phyloP scores from a whole-genome alignment of 2,888 invertebrate species.

The Melolontha melolontha region DNA sequence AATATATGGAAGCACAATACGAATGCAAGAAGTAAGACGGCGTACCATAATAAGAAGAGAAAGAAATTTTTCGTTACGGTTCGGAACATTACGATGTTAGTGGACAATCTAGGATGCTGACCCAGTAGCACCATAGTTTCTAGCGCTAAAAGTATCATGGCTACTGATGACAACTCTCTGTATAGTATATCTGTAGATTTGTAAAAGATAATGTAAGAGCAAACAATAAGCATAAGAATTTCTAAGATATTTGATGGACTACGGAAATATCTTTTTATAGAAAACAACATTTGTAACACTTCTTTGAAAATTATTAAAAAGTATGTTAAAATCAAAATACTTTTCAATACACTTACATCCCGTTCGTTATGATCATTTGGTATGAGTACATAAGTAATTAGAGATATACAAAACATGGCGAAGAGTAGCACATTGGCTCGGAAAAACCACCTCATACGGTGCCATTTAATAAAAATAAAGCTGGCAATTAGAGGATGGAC shows the following conservation, averaged over 20 bases:
- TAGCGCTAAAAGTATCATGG: conserved; percentile 80
- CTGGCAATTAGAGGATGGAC: conserved; percentile 85
- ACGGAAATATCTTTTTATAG: conserved; percentile 74
- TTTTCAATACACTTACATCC: too few relatives aligned
- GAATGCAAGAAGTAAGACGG: conserved; percentile 84
- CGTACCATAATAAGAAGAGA: conserved; percentile 83
- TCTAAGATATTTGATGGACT: conserved; percentile 84
- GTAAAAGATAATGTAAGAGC: conserved; percentile 72
- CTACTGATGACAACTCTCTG: conserved; percentile 78
- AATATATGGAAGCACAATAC: conserved; percentile 84
- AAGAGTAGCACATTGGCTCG: conserved; percentile 81
- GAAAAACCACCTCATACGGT: conserved; percentile 79
- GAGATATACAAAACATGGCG: conserved; percentile 70
- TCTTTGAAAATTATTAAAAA: conserved; percentile 75
- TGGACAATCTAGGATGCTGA: conserved; percentile 82
- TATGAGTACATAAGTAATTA: neutral
- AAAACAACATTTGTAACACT: conserved; percentile 77
- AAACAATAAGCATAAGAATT: conserved; percentile 73
- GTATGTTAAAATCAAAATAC: conserved; percentile 71
- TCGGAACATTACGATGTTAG: conserved; percentile 85
- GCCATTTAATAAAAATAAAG: conserved; percentile 86
- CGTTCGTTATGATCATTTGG: neutral
- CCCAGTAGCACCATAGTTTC: conserved; percentile 84
- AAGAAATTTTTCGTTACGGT: conserved; percentile 85
- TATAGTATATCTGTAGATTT: conserved; percentile 68